Evolutionary conservation across 2,888 invertebrate genomes (phyloP).

Genomic region (Hanleya hanleyi): DNA sequence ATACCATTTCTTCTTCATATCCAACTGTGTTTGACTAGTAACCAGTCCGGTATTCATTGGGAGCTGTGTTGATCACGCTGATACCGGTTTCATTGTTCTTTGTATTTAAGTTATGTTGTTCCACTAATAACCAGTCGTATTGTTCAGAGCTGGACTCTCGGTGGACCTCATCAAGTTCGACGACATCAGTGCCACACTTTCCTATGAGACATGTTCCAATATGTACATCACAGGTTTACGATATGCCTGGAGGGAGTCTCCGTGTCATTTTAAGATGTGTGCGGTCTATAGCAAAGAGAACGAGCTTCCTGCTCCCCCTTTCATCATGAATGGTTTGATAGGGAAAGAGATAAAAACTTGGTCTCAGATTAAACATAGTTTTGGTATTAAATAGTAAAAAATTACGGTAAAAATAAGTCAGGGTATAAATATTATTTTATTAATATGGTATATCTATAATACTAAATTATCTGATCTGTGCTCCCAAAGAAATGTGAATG

Average conservation of each 20-base stretch:
- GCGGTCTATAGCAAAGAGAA: conserved; percentile 42
- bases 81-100: too few relatives aligned
- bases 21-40: too few relatives aligned
- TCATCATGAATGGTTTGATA: conserved; percentile 5
- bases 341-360: background rate
- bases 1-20: too few relatives aligned
- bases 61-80: too few relatives aligned
- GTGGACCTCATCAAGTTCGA: background rate
- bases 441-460: too few relatives aligned
- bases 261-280: conserved; percentile 42
- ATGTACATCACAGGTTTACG: conserved; percentile 39
- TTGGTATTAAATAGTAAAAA: too few relatives aligned
- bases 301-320: conserved; percentile 44
- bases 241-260: conserved; percentile 49
- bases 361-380: too few relatives aligned
- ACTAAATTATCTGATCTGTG: too few relatives aligned
- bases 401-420: too few relatives aligned
- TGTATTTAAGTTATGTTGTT: conserved; percentile 37
- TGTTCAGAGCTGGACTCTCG: conserved; percentile 27
- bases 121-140: conserved; percentile 32
- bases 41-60: too few relatives aligned
- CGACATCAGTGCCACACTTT: background rate
- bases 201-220: background rate
- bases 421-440: too few relatives aligned
- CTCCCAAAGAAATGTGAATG: too few relatives aligned